Evolutionary conservation across 2,113 vertebrate genomes (phyloP).

Genomic region (Fukomys damarensis): DNA sequence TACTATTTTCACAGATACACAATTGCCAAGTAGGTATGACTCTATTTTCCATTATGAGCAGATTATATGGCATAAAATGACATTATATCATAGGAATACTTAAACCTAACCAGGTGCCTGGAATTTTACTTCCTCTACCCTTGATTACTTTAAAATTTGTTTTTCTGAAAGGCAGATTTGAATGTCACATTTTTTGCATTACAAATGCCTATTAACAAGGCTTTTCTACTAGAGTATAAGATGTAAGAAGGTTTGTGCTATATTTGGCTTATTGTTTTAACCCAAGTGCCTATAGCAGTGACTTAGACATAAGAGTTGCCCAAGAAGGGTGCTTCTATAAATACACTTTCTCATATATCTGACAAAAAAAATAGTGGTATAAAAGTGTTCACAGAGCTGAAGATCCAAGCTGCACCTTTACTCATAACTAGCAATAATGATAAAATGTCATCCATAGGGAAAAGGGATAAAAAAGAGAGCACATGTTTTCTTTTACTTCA

Average conservation of each 20-base stretch:
- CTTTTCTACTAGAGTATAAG: neutral
- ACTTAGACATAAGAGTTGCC: neutral
- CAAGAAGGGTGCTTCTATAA: neutral
- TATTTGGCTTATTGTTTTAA: neutral
- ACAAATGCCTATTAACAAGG: neutral
- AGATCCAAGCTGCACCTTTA: neutral
- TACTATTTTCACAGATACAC: constrained; percentile 33
- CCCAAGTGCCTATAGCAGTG: neutral
- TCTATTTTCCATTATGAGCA: constrained; percentile 27
- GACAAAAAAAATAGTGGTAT: neutral
- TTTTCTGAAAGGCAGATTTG: neutral
- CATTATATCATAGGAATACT: constrained; percentile 27
- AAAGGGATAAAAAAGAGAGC: neutral
- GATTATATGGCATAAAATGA: constrained; percentile 52
- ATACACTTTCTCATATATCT: neutral
- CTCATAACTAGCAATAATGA: neutral
- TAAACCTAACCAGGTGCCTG: constrained; percentile 41
- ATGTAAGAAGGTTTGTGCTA: neutral
- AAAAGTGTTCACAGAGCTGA: neutral
- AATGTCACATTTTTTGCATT: constrained; percentile 2
- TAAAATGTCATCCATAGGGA: neutral
- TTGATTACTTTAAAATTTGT: constrained; percentile 46
- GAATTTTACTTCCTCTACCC: neutral
- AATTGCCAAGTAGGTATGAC: neutral
- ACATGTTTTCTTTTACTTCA: neutral